Base-by-base conservation (phyloP, 2,113 vertebrate genomes). In the Erpornis zantholeuca region DNA sequence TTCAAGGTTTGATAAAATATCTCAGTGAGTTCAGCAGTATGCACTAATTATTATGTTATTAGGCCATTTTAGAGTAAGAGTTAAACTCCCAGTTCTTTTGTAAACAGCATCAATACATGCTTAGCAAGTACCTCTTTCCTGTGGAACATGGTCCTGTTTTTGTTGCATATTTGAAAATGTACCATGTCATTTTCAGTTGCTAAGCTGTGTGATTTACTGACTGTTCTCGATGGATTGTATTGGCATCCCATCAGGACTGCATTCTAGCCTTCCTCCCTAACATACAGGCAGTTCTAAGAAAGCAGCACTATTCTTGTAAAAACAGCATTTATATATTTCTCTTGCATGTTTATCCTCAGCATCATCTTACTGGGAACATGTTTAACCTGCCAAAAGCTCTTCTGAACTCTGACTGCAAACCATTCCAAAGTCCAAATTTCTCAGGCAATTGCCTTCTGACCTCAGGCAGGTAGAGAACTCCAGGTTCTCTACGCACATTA, bases 271-370 rank as follows among this genome's bases (percentile, higher is more conserved):
- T 64, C 24, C 47, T 80, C 44, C 75, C 72, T 82, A 78, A 94
- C 93, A 95, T 73, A 64, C 70, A 81, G 40, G 40, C 80, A 86
- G 25, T 85, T 90, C 68, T 95, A 72, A 91, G 91, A 90, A 94
- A 89, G 50, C 71, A 78, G 63, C 56, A 54, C 59, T 52, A 45
- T 87, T 93, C 70, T 70, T 83, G 64, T 83, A 71, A 86, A 96
- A 92, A 77, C 66, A 72, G 31, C 47, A 15, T 90, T 80, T 71
- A 28, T 65, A 9, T 65, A 52, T 77, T 82, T 70, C 44, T 88
- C 28, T 71, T 90, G 19, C 38, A 35, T 77, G 45, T 82, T 94
- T 84, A 63, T 76, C 45, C 81, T 80, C 73, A 59, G 83, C 56
- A 90, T 93, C 91, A 59, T 88, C 72, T 94, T 90, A 88, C 80